These are phyloP conservation scores for Poecilia picta DNA, from an alignment of 2,797 vertebrate species.

Conservation along the genomic window DNA sequence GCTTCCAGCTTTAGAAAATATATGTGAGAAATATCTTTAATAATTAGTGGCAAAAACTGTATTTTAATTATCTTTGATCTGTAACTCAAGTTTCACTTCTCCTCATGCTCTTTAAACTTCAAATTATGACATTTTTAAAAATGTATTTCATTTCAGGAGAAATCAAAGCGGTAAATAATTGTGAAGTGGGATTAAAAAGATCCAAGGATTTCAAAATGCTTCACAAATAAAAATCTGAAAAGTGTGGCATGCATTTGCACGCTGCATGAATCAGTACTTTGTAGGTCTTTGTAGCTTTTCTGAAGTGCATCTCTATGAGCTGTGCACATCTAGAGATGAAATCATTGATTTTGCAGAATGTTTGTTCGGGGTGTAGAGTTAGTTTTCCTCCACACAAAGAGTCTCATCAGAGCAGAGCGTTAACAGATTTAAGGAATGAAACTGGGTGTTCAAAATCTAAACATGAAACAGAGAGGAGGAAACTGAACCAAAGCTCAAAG, in stretches of 20 bases:
- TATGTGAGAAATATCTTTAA: background rate
- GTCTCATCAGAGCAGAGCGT: background rate
- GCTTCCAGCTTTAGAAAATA: background rate
- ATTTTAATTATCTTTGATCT: background rate
- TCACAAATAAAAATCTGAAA: background rate
- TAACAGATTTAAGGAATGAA: too few species aligned
- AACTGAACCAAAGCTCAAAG: background rate
- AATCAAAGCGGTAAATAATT: background rate
- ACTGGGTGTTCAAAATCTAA: too few species aligned
- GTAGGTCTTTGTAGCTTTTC: background rate
- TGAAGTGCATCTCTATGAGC: background rate
- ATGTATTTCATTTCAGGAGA: background rate
- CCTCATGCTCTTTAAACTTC: background rate
- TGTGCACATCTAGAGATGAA: background rate
- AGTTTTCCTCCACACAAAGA: background rate
- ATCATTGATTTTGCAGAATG: background rate
- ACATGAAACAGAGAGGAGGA: too few species aligned
- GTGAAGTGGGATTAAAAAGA: background rate
- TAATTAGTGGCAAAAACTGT: background rate
- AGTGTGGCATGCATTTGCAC: background rate
- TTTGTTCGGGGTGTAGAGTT: background rate
- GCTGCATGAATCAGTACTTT: background rate
- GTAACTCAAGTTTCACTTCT: background rate
- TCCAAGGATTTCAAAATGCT: background rate
- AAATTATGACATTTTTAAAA: background rate